These are phyloP conservation scores for Achatina immaculata DNA, from an alignment of 1,140 invertebrate genomes.

Conservation along the genomic window DNA sequence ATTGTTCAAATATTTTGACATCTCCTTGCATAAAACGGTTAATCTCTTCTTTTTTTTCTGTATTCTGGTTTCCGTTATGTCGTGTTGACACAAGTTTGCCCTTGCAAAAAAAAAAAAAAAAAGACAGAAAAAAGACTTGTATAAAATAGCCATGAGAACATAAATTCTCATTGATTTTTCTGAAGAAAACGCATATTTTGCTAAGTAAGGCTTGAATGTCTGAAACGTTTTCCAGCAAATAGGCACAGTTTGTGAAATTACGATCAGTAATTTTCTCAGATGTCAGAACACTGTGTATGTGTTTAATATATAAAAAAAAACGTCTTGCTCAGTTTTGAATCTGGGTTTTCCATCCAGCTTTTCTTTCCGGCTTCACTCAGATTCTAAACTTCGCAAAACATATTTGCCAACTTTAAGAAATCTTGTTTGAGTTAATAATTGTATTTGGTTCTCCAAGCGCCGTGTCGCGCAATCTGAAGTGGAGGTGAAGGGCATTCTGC, in stretches of 20 bases:
- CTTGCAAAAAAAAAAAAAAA: not conserved
- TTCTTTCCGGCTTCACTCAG: no score
- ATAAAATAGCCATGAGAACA: no score
- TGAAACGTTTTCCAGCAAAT: not conserved
- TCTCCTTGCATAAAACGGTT: not conserved
- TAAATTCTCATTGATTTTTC: not conserved
- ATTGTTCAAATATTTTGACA: slow-evolving; percentile 2
- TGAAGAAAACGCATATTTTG: not conserved
- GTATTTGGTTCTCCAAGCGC: not conserved
- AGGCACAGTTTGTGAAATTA: not conserved
- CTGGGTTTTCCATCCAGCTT: not conserved
- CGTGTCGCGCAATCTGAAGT: not conserved
- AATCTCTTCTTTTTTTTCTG: not conserved
- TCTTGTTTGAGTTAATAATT: slow-evolving; percentile 1
- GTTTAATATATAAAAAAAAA: no score
- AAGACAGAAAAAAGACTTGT: not conserved
- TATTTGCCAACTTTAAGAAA: not conserved
- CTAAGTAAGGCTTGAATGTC: not conserved
- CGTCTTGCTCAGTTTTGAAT: not conserved
- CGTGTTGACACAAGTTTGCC: not conserved
- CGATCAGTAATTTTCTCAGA: not conserved
- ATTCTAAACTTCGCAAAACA: not conserved
- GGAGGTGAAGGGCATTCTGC: no score
- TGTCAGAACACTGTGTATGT: not conserved
- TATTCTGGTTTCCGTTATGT: not conserved